A percentile compares a stretch with the other conserved stretches of the same genome.
These are phyloP conservation scores for Mesopsocus fuscifrons DNA, from an alignment of 2,888 invertebrate genomes.

Conservation along the genomic window DNA sequence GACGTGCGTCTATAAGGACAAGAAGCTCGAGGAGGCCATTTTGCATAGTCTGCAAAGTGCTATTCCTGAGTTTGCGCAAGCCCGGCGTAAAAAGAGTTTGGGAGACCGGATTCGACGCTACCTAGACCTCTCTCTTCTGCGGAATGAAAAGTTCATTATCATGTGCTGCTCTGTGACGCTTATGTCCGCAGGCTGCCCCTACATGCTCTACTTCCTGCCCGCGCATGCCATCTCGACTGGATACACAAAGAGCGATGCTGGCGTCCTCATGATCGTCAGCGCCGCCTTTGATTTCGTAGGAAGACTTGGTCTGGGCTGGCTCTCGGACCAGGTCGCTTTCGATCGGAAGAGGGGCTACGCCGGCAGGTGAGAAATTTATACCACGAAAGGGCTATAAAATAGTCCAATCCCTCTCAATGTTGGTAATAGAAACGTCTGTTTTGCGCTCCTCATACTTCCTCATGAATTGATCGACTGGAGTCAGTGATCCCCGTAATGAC, in stretches of 20 bases:
- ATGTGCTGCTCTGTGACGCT: conserved; percentile 52
- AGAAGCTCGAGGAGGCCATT: conserved; percentile 5
- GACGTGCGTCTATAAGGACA: conserved; percentile 50
- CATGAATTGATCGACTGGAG: too few relatives aligned
- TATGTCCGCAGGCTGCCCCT: conserved; percentile 59
- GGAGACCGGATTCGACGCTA: conserved; percentile 30
- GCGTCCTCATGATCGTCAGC: conserved; percentile 52
- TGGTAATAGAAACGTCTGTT: too few relatives aligned
- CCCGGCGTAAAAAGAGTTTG: not conserved
- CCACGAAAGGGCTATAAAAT: too few relatives aligned
- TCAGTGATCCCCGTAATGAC: too few relatives aligned
- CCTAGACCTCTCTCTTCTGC: conserved; percentile 44
- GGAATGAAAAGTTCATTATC: conserved; percentile 46
- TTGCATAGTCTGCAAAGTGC: conserved; percentile 5
- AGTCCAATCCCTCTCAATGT: too few relatives aligned
- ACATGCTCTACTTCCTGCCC: conserved; percentile 54
- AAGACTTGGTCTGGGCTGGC: conserved; percentile 48
- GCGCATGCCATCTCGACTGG: conserved; percentile 50
- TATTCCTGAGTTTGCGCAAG: conserved; percentile 6
- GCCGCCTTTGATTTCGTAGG: conserved; percentile 52
- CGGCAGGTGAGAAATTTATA: conserved; percentile 32
- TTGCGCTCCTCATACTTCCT: too few relatives aligned
- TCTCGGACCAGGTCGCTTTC: conserved; percentile 51
- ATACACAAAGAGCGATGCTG: conserved; percentile 37
- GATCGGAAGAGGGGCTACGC: conserved; percentile 51